Conservation (phyloP, 1,140 invertebrate species). For the Aphaenogaster rudis region DNA sequence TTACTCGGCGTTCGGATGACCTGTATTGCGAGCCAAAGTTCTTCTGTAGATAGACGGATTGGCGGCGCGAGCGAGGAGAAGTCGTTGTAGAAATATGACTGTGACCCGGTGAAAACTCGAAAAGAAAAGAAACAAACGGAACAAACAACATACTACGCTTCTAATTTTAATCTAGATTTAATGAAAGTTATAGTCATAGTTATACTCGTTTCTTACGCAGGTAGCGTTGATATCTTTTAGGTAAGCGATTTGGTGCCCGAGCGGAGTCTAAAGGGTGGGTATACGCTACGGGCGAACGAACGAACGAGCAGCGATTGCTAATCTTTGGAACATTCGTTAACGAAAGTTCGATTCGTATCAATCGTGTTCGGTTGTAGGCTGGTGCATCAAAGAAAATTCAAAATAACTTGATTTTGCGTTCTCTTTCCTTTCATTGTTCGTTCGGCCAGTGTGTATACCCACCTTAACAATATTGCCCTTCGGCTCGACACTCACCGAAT, state of each 20-base stretch:
- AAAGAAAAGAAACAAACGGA: constrained; percentile 64
- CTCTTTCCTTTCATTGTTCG: background rate
- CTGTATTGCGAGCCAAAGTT: constrained; percentile 70
- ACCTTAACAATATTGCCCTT: constrained; percentile 22
- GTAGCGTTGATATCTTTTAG: constrained; percentile 81
- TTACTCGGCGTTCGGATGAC: constrained; percentile 16
- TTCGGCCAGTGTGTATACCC: constrained; percentile 18
- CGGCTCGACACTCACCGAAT: constrained; percentile 20
- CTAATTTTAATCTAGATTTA: constrained; percentile 84
- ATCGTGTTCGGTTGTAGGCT: background rate
- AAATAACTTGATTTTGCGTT: constrained; percentile 10
- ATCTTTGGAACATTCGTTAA: background rate
- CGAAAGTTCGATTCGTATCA: background rate
- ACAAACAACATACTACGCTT: constrained; percentile 82
- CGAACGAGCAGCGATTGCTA: constrained; percentile 11
- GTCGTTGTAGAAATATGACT: constrained; percentile 78
- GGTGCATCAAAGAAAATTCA: background rate
- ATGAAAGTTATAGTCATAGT: constrained; percentile 82
- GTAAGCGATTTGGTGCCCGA: constrained; percentile 66
- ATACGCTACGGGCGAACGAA: constrained; percentile 26
- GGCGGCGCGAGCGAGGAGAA: constrained; percentile 76
- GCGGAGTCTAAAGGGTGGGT: constrained; percentile 35
- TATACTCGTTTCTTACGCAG: constrained; percentile 80
- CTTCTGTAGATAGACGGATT: constrained; percentile 52
- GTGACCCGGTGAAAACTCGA: constrained; percentile 75